phyloP scores from a whole-genome alignment of 1,140 invertebrate species.

The Drosophila grimshawi region DNA sequence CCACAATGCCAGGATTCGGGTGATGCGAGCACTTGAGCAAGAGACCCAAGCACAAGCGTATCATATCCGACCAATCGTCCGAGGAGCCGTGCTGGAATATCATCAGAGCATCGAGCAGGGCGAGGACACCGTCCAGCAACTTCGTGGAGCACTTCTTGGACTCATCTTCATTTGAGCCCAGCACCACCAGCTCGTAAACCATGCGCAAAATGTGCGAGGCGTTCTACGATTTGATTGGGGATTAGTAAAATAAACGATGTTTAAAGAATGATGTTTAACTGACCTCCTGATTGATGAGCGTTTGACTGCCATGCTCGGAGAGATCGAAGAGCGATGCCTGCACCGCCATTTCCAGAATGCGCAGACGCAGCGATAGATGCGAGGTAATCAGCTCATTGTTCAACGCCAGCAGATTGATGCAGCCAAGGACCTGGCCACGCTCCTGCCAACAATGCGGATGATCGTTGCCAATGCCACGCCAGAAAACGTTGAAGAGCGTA shows the following conservation, averaged over 20 bases:
- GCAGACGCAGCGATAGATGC: constrained; percentile 86
- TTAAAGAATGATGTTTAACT: background rate
- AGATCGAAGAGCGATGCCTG: constrained; percentile 87
- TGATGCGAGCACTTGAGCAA: constrained; percentile 86
- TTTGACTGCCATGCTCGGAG: constrained; percentile 85
- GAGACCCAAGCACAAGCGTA: constrained; percentile 85
- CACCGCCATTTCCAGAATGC: constrained; percentile 87
- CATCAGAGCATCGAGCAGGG: constrained; percentile 85
- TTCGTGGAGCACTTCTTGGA: constrained; percentile 86
- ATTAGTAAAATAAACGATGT: background rate
- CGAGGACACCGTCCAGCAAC: constrained; percentile 86
- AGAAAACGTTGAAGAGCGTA: constrained; percentile 87
- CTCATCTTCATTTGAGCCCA: constrained; percentile 86
- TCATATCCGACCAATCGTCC: constrained; percentile 87
- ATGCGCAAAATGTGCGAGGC: constrained; percentile 86
- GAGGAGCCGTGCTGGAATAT: constrained; percentile 86
- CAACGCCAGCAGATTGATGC: constrained; percentile 87
- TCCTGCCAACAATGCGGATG: constrained; percentile 87
- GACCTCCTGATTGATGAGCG: constrained; percentile 84
- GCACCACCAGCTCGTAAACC: constrained; percentile 87
- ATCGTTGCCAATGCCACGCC: constrained; percentile 87
- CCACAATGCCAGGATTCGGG: constrained; percentile 86
- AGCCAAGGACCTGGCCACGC: constrained; percentile 87
- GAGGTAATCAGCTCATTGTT: constrained; percentile 87
- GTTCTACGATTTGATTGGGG: constrained; percentile 73